Evolutionary conservation across 2,888 invertebrate genomes (phyloP).

Genomic region (Pantelozetes paolii): DNA sequence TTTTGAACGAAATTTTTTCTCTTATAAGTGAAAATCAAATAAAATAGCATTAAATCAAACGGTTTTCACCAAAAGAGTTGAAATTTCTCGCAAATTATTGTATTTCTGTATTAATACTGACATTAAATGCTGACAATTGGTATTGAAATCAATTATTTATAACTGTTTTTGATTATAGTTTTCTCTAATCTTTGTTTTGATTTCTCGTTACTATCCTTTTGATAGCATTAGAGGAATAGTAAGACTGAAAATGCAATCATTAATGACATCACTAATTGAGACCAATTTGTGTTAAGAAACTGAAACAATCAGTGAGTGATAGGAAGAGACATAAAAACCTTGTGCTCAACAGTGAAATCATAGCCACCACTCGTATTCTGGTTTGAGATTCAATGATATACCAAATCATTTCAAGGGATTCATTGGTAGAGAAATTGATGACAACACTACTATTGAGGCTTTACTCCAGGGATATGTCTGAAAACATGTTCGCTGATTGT

Average conservation of each 20-base stretch:
- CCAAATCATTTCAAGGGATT: conserved; percentile 28
- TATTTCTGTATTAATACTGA: too few species aligned
- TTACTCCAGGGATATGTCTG: conserved; percentile 20
- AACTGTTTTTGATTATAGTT: too few species aligned
- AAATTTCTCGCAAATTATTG: too few species aligned
- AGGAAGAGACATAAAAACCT: neutral
- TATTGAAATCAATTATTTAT: too few species aligned
- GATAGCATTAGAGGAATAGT: neutral
- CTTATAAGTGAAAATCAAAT: too few species aligned
- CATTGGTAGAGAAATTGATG: conserved; percentile 31
- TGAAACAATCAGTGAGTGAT: neutral
- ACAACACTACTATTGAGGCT: neutral
- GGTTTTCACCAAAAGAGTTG: too few species aligned
- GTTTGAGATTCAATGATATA: conserved; percentile 33
- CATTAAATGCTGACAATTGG: too few species aligned
- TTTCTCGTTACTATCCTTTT: neutral
- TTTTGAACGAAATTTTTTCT: too few species aligned
- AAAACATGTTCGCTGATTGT: conserved; percentile 35
- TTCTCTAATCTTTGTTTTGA: neutral
- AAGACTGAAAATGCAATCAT: neutral
- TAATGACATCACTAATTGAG: conserved; percentile 31
- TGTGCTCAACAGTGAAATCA: conserved; percentile 12
- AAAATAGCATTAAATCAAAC: too few species aligned
- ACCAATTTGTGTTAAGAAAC: conserved; percentile 21
- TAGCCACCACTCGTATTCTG: conserved; percentile 14